Evolutionary conservation across 1,140 invertebrate genomes (phyloP).

Genomic region (Zaprionus nigranus): DNA sequence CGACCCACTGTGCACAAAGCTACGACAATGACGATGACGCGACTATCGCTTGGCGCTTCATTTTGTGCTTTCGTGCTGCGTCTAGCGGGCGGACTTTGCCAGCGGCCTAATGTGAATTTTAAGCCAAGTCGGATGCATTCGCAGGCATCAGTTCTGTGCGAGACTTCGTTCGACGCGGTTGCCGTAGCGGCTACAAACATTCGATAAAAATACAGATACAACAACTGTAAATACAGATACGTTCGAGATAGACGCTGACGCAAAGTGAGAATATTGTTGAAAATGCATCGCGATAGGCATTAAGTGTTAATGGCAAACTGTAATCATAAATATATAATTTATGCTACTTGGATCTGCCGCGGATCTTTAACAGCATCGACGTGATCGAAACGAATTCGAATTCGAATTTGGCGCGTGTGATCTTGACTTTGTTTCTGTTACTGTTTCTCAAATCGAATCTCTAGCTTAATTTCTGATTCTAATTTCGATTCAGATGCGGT

Average conservation of each 20-base stretch:
- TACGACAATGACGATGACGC: conserved; percentile 57
- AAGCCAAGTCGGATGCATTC: conserved; percentile 73
- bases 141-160: conserved; percentile 70
- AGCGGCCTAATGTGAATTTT: conserved; percentile 76
- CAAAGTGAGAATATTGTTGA: conserved; percentile 3
- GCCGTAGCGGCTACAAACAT: conserved; percentile 43
- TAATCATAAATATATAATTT: conserved; percentile 52
- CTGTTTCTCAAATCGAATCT: conserved; percentile 8
- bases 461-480: background rate
- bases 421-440: conserved; percentile 71
- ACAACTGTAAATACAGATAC: conserved; percentile 25
- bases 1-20: conserved; percentile 51
- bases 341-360: conserved; percentile 31
- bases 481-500: background rate
- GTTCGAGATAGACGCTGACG: conserved; percentile 6
- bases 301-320: conserved; percentile 46
- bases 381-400: conserved; percentile 36
- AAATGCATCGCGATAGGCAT: conserved; percentile 37
- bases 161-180: conserved; percentile 64
- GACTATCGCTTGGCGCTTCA: conserved; percentile 69
- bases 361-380: conserved; percentile 21
- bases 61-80: conserved; percentile 59
- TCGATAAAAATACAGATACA: conserved; percentile 23
- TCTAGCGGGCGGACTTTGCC: conserved; percentile 50
- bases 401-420: conserved; percentile 69